Evolutionary conservation across 2,888 invertebrate genomes (phyloP).

Genomic region (Taphrorychus bicolor): DNA sequence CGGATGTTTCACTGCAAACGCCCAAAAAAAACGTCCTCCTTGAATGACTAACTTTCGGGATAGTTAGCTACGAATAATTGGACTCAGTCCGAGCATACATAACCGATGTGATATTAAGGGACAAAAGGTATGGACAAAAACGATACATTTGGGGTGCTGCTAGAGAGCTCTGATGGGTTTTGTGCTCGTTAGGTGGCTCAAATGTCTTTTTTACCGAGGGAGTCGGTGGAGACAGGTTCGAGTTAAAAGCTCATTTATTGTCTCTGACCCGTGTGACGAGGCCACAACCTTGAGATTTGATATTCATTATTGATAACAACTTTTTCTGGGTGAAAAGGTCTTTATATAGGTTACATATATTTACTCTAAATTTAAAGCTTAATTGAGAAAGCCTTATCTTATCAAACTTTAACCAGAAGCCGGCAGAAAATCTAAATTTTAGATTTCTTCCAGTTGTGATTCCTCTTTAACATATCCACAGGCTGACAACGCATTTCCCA

Average conservation of each 20-base stretch:
- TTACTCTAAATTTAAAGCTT: too few species aligned
- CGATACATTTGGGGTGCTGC: too few species aligned
- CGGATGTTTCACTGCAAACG: background rate
- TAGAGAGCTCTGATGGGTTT: too few species aligned
- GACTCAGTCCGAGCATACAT: slow-evolving; percentile 1
- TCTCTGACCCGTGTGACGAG: too few species aligned
- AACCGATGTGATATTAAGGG: background rate
- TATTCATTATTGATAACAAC: too few species aligned
- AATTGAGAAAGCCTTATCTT: too few species aligned
- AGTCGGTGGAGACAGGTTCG: too few species aligned
- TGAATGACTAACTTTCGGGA: background rate
- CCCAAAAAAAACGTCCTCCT: background rate
- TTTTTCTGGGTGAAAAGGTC: too few species aligned
- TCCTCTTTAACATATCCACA: background rate
- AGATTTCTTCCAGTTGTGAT: background rate
- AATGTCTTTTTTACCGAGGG: background rate
- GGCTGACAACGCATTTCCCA: background rate
- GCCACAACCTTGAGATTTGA: too few species aligned
- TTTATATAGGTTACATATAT: too few species aligned
- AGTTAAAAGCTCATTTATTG: background rate
- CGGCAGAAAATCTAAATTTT: background rate
- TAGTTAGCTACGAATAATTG: slow-evolving; percentile 6
- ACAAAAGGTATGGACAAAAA: background rate
- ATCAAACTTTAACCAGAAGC: too few species aligned
- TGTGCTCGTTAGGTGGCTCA: background rate